Evolutionary conservation across 2,797 vertebrate genomes (phyloP), one percentile per base, ranked within the genome.

Genomic region (Tachyglossus aculeatus): DNA sequence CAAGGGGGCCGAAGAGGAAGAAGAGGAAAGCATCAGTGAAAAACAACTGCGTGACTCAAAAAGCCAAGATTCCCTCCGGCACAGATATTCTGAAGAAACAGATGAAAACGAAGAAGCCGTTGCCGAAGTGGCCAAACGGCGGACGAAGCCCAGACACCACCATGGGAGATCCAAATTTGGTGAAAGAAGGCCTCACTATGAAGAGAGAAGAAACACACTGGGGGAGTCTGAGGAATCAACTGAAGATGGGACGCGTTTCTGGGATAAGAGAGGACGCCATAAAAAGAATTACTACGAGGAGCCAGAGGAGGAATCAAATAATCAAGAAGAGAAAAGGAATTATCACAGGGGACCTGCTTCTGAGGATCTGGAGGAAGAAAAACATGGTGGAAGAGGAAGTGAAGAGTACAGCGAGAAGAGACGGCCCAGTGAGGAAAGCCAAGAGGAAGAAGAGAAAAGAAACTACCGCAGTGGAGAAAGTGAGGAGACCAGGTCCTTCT

Each of bases 81-180:
- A 78, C 27, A 73, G 63, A 74, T 83, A 82, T 15, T 77, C 4
- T 16, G 89, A 90, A 29, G 90, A 88, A 25, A 86, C 90, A 11
- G 80, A 81, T 36, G 90, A 90, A 37, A 87, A 76, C 2, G 83
- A 91, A 66, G 91, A 92, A 61, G 85, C 47, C 1, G 2, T 36
- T 16, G 22, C 44, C 9, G 88, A 86, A 29, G 66, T 82, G 32
- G 78, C 80, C 63, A 90, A 88, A 70, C 84, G 81, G 19, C 47
- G 16, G 22, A 59, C 34, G 16, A 89, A 90, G n/a, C 75, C 87
- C 27, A 89, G 83, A 54, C 91, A 84, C 55, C 86, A 88, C 34
- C 89, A 92, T 10, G 92, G 91, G 82, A 90, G 74, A 54, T 91
- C 91, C 21, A 91, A 90, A 16, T 52, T 73, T 38, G 91, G 89